These are phyloP conservation scores for Polydrusus pterygomalis DNA, from an alignment of 2,888 invertebrate species.

Conservation along the genomic window DNA sequence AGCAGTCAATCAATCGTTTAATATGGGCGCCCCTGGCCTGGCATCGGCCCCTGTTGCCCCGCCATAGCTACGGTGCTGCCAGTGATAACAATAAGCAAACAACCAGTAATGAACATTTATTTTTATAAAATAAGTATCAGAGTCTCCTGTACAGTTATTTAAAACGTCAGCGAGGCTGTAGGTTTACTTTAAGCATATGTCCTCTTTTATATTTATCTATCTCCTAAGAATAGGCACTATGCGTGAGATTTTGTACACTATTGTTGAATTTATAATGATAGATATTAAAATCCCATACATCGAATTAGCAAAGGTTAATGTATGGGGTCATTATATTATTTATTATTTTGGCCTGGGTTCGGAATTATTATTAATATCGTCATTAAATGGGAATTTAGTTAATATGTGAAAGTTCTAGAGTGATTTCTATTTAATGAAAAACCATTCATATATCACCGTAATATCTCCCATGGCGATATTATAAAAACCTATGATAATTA, in stretches of 20 bases:
- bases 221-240: constrained; percentile 22
- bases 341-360: constrained; percentile 13
- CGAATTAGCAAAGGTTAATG: constrained; percentile 25
- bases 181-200: not conserved
- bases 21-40: no score
- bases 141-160: constrained; percentile 7
- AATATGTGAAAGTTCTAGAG: constrained; percentile 7
- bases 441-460: constrained; percentile 25
- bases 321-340: constrained; percentile 24
- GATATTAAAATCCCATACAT: constrained; percentile 30
- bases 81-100: no score
- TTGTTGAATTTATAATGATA: constrained; percentile 27
- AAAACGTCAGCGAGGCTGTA: constrained; percentile 12
- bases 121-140: no score
- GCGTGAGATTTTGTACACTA: constrained; percentile 28
- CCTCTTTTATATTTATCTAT: constrained; percentile 25
- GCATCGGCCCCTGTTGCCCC: no score
- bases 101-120: no score
- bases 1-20: no score
- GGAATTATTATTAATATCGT: constrained; percentile 8
- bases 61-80: no score
- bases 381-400: constrained; percentile 12
- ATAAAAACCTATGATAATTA: not conserved
- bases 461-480: not conserved
- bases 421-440: constrained; percentile 12